Evolutionary conservation across 2,113 vertebrate species (phyloP).

Genomic region (Epinephelus fuscoguttatus): DNA sequence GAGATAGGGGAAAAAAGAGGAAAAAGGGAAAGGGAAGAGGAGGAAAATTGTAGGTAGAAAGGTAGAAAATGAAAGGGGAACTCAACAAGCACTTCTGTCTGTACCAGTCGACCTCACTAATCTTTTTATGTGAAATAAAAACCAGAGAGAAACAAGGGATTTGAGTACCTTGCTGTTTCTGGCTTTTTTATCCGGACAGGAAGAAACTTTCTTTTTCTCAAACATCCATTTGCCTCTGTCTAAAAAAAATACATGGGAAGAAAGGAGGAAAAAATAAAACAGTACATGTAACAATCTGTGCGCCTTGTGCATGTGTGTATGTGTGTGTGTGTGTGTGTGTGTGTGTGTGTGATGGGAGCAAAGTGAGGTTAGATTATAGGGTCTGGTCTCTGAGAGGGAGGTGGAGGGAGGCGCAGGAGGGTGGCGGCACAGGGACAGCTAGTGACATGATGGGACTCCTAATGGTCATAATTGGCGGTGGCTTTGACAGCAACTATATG

Average conservation of each 20-base stretch:
- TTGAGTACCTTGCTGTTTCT: conserved; percentile 3
- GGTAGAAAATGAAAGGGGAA: conserved; percentile 5
- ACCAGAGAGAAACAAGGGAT: conserved; percentile 1
- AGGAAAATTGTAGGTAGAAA: not conserved
- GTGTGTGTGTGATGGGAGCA: conserved; percentile 89
- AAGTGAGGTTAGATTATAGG: conserved; percentile 99
- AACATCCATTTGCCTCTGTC: conserved; percentile 47
- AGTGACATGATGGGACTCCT: conserved; percentile 98
- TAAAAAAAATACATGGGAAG: conserved; percentile 46
- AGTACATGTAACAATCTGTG: conserved; percentile 89
- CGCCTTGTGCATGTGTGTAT: conserved; percentile 75
- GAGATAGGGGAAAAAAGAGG: conserved; percentile 25
- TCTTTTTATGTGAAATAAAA: conserved; percentile 19
- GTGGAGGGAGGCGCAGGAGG: conserved; percentile 88
- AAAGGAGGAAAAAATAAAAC: conserved; percentile 67
- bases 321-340: conserved; percentile 74
- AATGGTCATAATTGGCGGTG: conserved; percentile 99
- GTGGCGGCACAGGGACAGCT: conserved; percentile 90
- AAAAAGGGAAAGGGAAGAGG: not conserved
- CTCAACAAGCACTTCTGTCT: not conserved
- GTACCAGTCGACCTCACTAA: not conserved
- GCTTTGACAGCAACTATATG: conserved; percentile 99
- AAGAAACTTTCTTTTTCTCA: conserved; percentile 45
- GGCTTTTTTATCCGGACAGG: conserved; percentile 5
- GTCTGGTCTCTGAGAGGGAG: conserved; percentile 88